These are phyloP conservation scores for Lota lota DNA, from an alignment of 2,113 vertebrate genomes.

Conservation along the genomic window DNA sequence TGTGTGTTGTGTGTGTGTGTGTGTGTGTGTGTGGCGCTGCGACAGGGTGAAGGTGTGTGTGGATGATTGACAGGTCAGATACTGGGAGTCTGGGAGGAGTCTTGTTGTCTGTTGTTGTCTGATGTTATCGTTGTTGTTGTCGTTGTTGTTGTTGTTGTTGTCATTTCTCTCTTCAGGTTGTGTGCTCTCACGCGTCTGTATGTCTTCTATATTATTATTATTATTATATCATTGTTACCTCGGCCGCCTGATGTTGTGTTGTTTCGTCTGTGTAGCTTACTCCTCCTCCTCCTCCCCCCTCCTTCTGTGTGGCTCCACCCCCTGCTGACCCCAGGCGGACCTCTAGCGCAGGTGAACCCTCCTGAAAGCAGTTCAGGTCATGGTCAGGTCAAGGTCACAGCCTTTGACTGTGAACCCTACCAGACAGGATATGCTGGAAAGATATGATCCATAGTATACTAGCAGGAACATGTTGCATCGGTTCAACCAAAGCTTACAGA, in stretches of 20 bases:
- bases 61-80: conserved; percentile 16
- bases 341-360: background rate
- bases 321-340: background rate
- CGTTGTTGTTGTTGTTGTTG: conserved; percentile 59
- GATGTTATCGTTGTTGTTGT: conserved; percentile 68
- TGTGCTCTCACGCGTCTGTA: conserved; percentile 83
- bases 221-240: conserved; percentile 69
- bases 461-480: background rate
- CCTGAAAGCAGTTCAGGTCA: no score
- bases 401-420: no score
- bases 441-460: no score
- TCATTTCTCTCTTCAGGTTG: conserved; percentile 81
- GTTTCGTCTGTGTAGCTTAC: conserved; percentile 53
- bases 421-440: no score
- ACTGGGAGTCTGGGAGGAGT: conserved; percentile 27
- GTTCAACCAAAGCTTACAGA: background rate
- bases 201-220: conserved; percentile 81
- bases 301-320: background rate
- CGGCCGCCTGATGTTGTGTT: conserved; percentile 62
- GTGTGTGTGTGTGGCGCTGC: conserved; percentile 15
- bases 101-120: conserved; percentile 63
- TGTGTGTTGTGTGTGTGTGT: conserved; percentile 23
- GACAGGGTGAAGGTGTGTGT: conserved; percentile 30
- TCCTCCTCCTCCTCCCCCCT: background rate
- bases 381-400: no score